phyloP scores from a whole-genome alignment of 2,113 vertebrate genomes.

The Camarhynchus parvulus region DNA sequence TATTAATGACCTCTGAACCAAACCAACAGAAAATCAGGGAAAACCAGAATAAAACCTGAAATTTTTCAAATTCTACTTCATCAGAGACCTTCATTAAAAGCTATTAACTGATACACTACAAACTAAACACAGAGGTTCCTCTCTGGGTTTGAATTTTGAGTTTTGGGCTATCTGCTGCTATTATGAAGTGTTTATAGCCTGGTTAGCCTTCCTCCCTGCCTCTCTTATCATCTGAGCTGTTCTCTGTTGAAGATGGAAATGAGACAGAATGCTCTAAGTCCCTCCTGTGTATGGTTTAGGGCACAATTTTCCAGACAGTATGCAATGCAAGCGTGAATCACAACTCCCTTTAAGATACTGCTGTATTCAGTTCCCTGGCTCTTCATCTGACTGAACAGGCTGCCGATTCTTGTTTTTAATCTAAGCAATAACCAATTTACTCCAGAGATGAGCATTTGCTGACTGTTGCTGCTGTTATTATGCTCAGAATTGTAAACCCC shows the following conservation, averaged over 20 bases:
- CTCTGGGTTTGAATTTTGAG: background rate
- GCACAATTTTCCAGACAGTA: background rate
- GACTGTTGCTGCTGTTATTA: background rate
- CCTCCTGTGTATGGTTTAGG: background rate
- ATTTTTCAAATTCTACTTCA: background rate
- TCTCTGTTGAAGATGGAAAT: background rate
- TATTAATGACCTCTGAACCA: background rate
- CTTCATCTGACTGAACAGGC: background rate
- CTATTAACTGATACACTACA: background rate
- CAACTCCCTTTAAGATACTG: background rate
- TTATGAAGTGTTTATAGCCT: background rate
- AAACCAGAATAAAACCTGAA: background rate
- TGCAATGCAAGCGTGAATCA: constrained; percentile 17
- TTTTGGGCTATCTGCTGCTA: background rate
- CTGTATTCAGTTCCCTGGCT: background rate
- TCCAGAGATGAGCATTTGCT: background rate
- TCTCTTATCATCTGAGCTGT: background rate
- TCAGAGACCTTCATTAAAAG: background rate
- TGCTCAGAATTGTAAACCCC: background rate
- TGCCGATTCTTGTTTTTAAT: constrained; percentile 7
- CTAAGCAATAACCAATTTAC: background rate
- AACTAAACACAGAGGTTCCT: background rate
- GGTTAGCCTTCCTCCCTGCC: background rate
- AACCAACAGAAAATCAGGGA: background rate
- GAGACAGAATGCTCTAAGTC: background rate